Conservation (phyloP, 2,888 invertebrate genomes). For the Eupithecia subfuscata region DNA sequence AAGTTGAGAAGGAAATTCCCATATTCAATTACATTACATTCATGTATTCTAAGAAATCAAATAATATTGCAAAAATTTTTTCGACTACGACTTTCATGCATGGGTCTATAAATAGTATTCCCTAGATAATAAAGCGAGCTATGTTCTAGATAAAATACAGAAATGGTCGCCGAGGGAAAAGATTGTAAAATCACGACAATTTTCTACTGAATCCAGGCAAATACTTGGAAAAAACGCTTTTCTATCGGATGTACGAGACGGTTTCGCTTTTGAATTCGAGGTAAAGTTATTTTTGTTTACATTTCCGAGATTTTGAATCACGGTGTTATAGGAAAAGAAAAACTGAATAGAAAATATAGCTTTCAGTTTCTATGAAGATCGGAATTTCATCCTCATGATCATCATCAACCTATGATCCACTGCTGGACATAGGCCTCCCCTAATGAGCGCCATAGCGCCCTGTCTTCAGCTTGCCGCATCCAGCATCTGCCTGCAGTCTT, state of each 20-base stretch:
- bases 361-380: not conserved
- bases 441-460: no score
- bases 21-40: no score
- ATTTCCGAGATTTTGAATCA: not conserved
- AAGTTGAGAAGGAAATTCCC: no score
- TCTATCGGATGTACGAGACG: not conserved
- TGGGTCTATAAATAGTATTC: not conserved
- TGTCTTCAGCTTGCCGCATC: no score
- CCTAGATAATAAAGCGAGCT: not conserved
- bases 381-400: not conserved
- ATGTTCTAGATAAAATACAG: not conserved
- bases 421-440: no score
- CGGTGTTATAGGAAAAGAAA: not conserved
- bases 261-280: not conserved
- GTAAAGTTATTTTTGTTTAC: not conserved
- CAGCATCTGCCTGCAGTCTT: no score
- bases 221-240: conserved; percentile 6
- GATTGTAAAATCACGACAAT: conserved; percentile 11
- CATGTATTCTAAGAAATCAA: no score
- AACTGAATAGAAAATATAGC: not conserved
- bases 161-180: not conserved
- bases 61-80: no score
- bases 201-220: conserved; percentile 12
- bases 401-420: no score
- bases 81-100: not conserved